Base-by-base conservation (phyloP, 2,888 invertebrate species). In the Drosophila sordidula region DNA sequence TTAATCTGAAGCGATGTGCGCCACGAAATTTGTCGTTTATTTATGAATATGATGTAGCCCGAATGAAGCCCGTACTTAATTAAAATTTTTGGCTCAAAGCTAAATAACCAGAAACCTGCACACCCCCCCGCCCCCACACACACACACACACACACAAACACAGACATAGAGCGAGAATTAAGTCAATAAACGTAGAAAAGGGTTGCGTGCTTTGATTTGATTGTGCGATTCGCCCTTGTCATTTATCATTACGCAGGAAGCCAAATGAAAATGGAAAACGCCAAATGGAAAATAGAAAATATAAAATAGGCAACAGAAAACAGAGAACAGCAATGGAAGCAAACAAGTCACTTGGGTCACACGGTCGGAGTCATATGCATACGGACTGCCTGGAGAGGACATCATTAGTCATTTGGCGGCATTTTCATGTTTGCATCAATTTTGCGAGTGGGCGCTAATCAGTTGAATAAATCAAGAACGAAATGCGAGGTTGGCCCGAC, bases 381-480 rank as follows among this genome's bases (percentile, higher is more conserved):
- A 49, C 32, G 36, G 22, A 49, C n/a, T 44, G 39, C 63, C 57
- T 38, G 59, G 16, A 50, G 38, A 54, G 9, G 51, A 50, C 39
- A 87, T 77, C 85, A 86, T 86, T 87, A 87, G 83, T 86, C 88
- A 86, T 86, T 84, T 70, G 68, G 64, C 51, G 75, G 80, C 82
- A 72, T 70, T 74, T 80, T 78, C 71, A 72, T 78, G 73, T 76
- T 63, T 72, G 85, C 87, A 84, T 82, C 85, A 75, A 69, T 78
- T 78, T 69, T 59, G 65, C 70, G 65, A 64, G 51, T 61, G 65
- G 54, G 52, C 68, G 87, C 86, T 88, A 86, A 86, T 86, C 88
- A 87, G 83, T 79, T 86, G 88, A 79, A 86, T 86, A 86, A 86
- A 86, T 86, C 85, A 85, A 68, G 56, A 80, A 70, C 51, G 77